A percentile compares a stretch with the other conserved stretches of the same genome.
These are phyloP conservation scores for Saccostrea glomerata DNA, from an alignment of 1,140 invertebrate species.

Conservation along the genomic window DNA sequence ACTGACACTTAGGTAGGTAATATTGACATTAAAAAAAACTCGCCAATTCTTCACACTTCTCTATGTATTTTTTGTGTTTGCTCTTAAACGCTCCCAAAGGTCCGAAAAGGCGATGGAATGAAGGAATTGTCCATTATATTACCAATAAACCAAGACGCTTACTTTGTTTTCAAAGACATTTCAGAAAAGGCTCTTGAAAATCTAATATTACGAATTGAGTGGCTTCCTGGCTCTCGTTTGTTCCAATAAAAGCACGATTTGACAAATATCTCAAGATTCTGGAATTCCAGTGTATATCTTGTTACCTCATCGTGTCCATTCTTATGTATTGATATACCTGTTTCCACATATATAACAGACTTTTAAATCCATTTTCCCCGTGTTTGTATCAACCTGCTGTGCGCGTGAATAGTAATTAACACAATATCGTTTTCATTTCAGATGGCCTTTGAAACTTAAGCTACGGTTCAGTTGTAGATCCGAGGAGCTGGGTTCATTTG, in stretches of 20 bases:
- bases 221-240: not conserved
- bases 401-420: constrained; percentile 33
- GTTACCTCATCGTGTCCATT: not conserved
- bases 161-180: not conserved
- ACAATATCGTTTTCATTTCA: not conserved
- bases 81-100: not conserved
- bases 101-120: not conserved
- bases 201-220: not conserved
- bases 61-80: not conserved
- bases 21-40: constrained; percentile 13
- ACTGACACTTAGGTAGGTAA: not conserved
- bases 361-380: not conserved
- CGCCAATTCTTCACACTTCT: not conserved
- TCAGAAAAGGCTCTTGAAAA: not conserved
- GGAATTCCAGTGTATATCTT: not conserved
- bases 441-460: not conserved
- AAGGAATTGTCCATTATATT: not conserved
- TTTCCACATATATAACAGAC: not conserved
- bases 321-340: not conserved
- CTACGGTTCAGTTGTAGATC: not conserved
- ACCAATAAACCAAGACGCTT: not conserved
- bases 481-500: not conserved
- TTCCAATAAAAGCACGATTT: not conserved
- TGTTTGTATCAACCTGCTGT: not conserved
- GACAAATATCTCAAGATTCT: not conserved